Evolutionary conservation across 2,113 vertebrate genomes (phyloP).

Genomic region (Azemiops feae): DNA sequence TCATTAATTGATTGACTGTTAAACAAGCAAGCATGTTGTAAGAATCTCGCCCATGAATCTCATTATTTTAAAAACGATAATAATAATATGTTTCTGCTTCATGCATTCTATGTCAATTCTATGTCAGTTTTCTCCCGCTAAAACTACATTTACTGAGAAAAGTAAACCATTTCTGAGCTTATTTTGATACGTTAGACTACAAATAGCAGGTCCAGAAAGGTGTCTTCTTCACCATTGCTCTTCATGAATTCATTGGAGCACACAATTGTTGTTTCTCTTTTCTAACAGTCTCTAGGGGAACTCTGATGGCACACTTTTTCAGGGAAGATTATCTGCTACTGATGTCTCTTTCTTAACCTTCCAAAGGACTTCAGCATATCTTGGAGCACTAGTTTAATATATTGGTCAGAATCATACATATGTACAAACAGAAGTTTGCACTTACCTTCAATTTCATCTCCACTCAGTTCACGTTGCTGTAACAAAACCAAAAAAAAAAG

Average conservation of each 20-base stretch:
- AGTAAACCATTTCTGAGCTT: not conserved
- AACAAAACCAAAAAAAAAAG: not conserved
- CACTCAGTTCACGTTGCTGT: conserved; percentile 59
- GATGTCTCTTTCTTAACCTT: not conserved
- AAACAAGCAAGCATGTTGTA: not conserved
- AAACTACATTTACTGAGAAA: not conserved
- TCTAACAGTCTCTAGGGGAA: not conserved
- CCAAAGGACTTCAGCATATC: not conserved
- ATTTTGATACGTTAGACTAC: not conserved
- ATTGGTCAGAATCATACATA: not conserved
- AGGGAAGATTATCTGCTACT: not conserved
- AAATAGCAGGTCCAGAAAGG: not conserved
- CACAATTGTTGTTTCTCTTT: not conserved
- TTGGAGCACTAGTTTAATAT: not conserved
- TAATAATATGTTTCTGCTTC: not conserved
- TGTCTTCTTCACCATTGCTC: not conserved
- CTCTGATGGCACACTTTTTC: not conserved
- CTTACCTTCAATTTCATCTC: conserved; percentile 66
- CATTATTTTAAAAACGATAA: not conserved
- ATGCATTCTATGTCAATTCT: not conserved
- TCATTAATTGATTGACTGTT: not conserved
- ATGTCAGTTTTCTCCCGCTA: too few relatives aligned
- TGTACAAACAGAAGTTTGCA: not conserved
- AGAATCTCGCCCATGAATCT: not conserved
- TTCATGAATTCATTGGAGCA: too few relatives aligned